A percentile compares a stretch with the other conserved stretches of the same genome.
phyloP scores from a whole-genome alignment of 2,888 invertebrate genomes.

The Drosophila fungiperda region DNA sequence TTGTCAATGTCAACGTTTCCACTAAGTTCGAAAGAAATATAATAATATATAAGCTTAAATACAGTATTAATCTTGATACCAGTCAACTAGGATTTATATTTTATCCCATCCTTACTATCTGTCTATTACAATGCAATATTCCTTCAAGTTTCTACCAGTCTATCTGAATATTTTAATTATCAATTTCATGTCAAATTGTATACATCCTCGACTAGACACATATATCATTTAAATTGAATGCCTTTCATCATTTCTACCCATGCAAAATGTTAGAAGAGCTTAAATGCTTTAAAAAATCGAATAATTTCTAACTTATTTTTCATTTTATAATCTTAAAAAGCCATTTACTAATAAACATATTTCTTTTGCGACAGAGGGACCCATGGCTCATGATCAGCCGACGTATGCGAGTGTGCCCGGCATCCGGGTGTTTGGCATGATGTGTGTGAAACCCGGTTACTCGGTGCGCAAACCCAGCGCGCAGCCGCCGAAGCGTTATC shows the following conservation, averaged over 20 bases:
- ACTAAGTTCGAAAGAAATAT: too few relatives aligned
- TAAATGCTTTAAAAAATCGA: too few relatives aligned
- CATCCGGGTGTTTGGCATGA: constrained; percentile 97
- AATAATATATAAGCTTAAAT: too few relatives aligned
- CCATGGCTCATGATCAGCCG: constrained; percentile 97
- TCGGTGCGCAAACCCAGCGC: constrained; percentile 83
- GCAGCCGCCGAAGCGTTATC: constrained; percentile 84
- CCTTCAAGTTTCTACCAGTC: background rate
- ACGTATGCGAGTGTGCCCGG: constrained; percentile 97
- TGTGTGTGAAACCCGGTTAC: constrained; percentile 90
- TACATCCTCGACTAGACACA: too few relatives aligned
- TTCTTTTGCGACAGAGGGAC: constrained; percentile 89
- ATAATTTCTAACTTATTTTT: too few relatives aligned
- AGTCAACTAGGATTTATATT: rapidly evolving
- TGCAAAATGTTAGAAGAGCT: too few relatives aligned
- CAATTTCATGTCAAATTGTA: too few relatives aligned
- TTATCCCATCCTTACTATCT: background rate
- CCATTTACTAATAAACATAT: background rate
- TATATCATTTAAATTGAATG: too few relatives aligned
- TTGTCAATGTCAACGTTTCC: background rate
- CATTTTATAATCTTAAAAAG: background rate
- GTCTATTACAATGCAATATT: background rate
- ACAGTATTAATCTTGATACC: too few relatives aligned
- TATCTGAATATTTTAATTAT: background rate
- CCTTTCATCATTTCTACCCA: too few relatives aligned